Evolutionary conservation across 2,888 invertebrate species (phyloP).

Genomic region (Caenorhabditis parvicauda): DNA sequence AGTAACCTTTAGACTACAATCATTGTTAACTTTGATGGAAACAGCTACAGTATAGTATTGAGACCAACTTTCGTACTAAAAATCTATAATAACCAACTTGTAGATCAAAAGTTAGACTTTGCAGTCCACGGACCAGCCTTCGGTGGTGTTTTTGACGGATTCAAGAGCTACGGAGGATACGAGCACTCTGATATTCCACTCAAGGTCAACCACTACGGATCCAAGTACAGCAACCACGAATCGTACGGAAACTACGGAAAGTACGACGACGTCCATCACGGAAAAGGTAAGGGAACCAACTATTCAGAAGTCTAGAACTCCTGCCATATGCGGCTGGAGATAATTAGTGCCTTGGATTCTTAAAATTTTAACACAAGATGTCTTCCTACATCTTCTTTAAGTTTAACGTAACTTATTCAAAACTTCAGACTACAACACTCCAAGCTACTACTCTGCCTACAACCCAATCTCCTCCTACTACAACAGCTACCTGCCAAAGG

Average conservation of each 20-base stretch:
- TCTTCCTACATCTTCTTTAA: slow-evolving; percentile 1
- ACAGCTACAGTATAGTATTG: background rate
- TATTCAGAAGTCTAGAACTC: too few relatives aligned
- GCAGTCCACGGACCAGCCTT: slow-evolving; percentile 18
- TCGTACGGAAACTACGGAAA: slow-evolving; percentile 25
- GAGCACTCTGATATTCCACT: too few relatives aligned
- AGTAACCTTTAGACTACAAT: background rate
- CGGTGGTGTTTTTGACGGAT: slow-evolving; percentile 10
- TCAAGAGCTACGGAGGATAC: too few relatives aligned
- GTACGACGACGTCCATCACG: slow-evolving; percentile 16
- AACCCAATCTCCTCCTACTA: slow-evolving; percentile 21
- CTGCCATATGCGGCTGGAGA: background rate
- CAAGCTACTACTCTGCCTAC: slow-evolving; percentile 2
- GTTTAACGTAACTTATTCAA: background rate
- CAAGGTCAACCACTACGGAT: slow-evolving; percentile 21
- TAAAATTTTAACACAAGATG: too few relatives aligned
- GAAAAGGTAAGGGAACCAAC: too few relatives aligned
- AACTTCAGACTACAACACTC: background rate
- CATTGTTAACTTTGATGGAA: background rate
- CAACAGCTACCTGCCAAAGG: slow-evolving; percentile 24
- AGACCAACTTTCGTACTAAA: too few relatives aligned
- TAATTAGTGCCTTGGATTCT: background rate
- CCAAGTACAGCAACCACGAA: slow-evolving; percentile 24
- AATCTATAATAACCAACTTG: too few relatives aligned
- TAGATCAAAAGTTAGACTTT: background rate